A percentile compares a stretch with the other conserved stretches of the same genome.
phyloP scores from a whole-genome alignment of 1,140 invertebrate species.

The Lasaia peninsularis region DNA sequence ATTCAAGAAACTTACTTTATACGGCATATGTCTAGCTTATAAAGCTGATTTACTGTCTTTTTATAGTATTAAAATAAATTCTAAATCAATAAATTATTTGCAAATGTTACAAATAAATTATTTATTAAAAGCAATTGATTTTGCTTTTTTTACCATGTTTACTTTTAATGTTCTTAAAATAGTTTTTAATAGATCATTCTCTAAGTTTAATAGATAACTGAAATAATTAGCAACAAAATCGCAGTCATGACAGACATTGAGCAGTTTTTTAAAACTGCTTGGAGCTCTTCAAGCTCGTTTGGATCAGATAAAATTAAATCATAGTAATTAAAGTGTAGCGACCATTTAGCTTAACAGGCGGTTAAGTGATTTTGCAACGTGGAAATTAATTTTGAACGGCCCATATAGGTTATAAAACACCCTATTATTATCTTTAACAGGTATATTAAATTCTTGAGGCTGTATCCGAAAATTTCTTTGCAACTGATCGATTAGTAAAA shows the following conservation, averaged over 20 bases:
- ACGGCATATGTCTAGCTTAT: too few species aligned
- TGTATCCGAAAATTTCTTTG: not conserved
- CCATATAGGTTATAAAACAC: not conserved
- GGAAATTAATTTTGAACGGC: constrained; percentile 15
- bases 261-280: not conserved
- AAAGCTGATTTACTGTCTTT: too few species aligned
- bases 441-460: not conserved
- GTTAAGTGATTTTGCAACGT: constrained; percentile 28
- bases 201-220: too few species aligned
- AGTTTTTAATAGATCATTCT: too few species aligned
- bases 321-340: constrained; percentile 36
- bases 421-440: not conserved
- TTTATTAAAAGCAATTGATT: too few species aligned
- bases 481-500: not conserved
- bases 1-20: too few species aligned
- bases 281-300: constrained; percentile 14
- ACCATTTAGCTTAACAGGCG: constrained; percentile 27
- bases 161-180: too few species aligned
- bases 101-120: too few species aligned
- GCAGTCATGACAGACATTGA: constrained; percentile 18
- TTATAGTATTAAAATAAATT: too few species aligned
- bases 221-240: not conserved
- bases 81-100: too few species aligned
- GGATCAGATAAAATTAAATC: constrained; percentile 34
- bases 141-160: too few species aligned